These are phyloP conservation scores for Parnassius orleans DNA, from an alignment of 2,888 invertebrate species.

Conservation along the genomic window DNA sequence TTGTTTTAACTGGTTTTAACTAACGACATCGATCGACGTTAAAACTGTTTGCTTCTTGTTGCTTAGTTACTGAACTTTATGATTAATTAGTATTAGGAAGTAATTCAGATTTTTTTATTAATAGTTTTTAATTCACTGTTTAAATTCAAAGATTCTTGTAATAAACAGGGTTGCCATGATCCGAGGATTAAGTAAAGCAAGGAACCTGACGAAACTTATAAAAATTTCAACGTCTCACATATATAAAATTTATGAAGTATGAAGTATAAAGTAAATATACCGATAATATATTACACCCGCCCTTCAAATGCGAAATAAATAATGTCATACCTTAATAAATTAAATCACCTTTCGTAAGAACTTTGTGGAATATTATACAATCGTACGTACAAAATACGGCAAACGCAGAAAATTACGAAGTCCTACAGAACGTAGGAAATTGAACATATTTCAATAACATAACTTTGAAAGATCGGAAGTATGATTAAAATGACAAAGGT, in stretches of 20 bases:
- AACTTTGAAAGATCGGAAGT: slow-evolving; percentile 78
- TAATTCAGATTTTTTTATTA: too few species aligned
- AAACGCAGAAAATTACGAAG: slow-evolving; percentile 58
- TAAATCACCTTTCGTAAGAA: slow-evolving; percentile 10
- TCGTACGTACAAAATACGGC: slow-evolving; percentile 33
- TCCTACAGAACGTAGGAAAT: slow-evolving; percentile 68
- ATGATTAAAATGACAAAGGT: slow-evolving; percentile 80
- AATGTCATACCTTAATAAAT: slow-evolving; percentile 21
- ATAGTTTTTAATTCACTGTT: too few species aligned
- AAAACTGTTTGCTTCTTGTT: slow-evolving; percentile 21
- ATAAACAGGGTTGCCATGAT: too few species aligned
- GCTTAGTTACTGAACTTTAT: slow-evolving; percentile 17
- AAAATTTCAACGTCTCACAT: neutral
- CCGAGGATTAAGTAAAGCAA: neutral
- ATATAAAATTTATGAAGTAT: neutral
- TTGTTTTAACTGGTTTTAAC: neutral
- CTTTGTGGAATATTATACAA: slow-evolving; percentile 17
- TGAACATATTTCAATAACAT: slow-evolving; percentile 80
- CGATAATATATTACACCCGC: slow-evolving; percentile 3
- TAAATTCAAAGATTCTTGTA: too few species aligned
- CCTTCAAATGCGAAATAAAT: slow-evolving; percentile 11
- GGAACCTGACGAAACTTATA: neutral
- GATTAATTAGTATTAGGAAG: slow-evolving; percentile 5
- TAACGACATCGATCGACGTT: slow-evolving; percentile 18
- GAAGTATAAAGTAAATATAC: neutral